Evolutionary conservation across 2,888 invertebrate species (phyloP).

Genomic region (Temnothorax rugatulus): DNA sequence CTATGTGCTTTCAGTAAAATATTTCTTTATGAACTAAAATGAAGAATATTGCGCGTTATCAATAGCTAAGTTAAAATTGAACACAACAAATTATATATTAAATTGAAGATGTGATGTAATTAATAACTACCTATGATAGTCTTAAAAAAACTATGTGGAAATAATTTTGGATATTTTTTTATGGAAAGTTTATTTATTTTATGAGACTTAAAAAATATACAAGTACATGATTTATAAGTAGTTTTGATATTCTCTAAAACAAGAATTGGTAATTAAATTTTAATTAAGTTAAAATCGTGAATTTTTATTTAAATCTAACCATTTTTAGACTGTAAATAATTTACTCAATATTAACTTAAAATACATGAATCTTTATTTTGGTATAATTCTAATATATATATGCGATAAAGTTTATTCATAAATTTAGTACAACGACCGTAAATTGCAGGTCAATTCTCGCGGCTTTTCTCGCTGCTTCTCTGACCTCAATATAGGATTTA

Average conservation of each 20-base stretch:
- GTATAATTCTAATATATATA: not conserved
- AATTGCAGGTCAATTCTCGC: not conserved
- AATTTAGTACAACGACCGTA: not conserved
- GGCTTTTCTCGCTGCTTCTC: not conserved
- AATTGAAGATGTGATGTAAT: not conserved
- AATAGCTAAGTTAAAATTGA: not conserved
- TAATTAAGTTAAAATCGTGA: not conserved
- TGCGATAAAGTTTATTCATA: too few species aligned
- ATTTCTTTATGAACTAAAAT: not conserved
- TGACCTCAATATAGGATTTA: not conserved
- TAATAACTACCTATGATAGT: not conserved
- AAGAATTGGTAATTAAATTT: not conserved
- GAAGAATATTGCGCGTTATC: not conserved
- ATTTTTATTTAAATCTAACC: not conserved
- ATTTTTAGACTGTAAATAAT: not conserved
- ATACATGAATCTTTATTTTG: not conserved
- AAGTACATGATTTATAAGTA: not conserved
- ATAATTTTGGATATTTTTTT: slow-evolving; percentile 3
- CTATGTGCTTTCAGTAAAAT: not conserved
- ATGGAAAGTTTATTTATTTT: not conserved
- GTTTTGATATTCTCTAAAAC: not conserved
- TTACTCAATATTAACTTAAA: not conserved
- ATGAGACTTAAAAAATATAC: not conserved
- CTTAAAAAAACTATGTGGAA: not conserved
- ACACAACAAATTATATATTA: not conserved